Evolutionary conservation across 2,797 vertebrate species (phyloP), one percentile per base, ranked within the genome.

Genomic region (Selene dorsalis): DNA sequence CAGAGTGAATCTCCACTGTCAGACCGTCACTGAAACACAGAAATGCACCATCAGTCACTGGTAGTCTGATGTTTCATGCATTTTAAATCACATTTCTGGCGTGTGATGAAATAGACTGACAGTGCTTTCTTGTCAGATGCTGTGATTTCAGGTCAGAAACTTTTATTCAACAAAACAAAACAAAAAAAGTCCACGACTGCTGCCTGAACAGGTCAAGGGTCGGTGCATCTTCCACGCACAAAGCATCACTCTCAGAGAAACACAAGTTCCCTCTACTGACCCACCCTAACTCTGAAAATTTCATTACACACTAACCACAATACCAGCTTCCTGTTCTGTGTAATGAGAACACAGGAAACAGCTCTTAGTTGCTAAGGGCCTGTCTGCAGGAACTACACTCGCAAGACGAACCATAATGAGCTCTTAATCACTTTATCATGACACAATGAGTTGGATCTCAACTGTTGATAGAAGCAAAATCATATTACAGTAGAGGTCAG

Each of bases 301-400:
- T 39, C 39, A 13, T 41, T 41, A 41, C 11, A 2, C 39, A 12
- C 9, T 39, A 39, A 39, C 12, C 38, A 39, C 10, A 41, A 7
- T 35, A 35, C 32, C 32, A 35, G 32, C 65, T 73, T 91, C 88
- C 88, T 85, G 69, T 77, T 66, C 0, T 75, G 17, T 14, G 55
- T 48, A 43, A 58, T 38, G 47, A 20, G 14, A 24, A 32, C 2
- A 69, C 81, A 79, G 84, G 88, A 89, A 89, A 77, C 53, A 28
- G 58, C 62, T 75, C 66, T 43, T 35, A 8, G 2, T n/a, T 1
- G 47, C 58, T 79, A 70, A 71, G 8, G 16, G 60, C 77, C 48
- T 4, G 12, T 72, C 43, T 24, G 12, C 77, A 86, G 82, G 55
- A 79, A 78, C 20, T 28, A 7, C 17, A 14, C 14, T 0, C 2